These are phyloP conservation scores for Brachionus paranguensis DNA, from an alignment of 1,140 invertebrate genomes.

Conservation along the genomic window DNA sequence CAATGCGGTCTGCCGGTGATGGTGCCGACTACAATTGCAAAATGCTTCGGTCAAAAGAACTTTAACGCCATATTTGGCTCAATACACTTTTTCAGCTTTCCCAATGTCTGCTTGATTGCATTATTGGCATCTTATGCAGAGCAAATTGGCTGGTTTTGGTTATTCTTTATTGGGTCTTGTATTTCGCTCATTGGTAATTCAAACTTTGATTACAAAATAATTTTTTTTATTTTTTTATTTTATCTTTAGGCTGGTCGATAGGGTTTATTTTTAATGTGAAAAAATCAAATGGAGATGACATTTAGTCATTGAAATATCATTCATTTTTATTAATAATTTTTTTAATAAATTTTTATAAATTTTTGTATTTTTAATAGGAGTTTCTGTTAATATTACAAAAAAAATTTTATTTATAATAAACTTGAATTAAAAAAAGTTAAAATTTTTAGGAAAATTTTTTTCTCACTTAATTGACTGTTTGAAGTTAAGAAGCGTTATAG, in stretches of 20 bases:
- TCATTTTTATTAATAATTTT: background rate
- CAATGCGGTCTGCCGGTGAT: conserved; percentile 7
- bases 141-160: conserved; percentile 1
- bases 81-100: background rate
- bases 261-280: background rate
- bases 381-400: no score
- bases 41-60: conserved; percentile 26
- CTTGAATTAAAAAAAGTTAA: no score
- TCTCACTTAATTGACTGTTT: no score
- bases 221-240: background rate
- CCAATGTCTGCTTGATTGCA: background rate
- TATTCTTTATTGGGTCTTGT: conserved; percentile 6
- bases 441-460: no score
- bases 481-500: no score
- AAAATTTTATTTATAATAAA: no score
- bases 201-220: no score
- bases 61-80: conserved; percentile 20
- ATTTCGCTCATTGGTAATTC: background rate
- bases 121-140: background rate
- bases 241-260: background rate
- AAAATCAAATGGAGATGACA: background rate
- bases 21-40: background rate
- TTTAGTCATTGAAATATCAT: background rate
- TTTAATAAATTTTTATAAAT: background rate
- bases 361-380: background rate